phyloP scores from a whole-genome alignment of 2,888 invertebrate species.

The Rhamnusium bicolor region DNA sequence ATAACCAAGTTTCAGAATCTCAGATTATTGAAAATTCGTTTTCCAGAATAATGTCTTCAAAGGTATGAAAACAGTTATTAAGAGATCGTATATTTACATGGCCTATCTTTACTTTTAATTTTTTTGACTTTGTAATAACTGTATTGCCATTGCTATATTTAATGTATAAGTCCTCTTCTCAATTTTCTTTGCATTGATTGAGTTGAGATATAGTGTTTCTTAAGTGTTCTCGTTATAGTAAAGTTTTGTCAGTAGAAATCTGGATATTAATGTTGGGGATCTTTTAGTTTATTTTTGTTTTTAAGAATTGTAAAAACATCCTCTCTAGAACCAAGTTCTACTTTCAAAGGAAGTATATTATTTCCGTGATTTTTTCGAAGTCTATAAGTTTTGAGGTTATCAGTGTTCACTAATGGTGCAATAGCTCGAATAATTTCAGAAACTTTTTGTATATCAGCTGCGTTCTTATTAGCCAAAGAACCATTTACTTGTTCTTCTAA shows the following conservation, averaged over 20 bases:
- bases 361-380: slow-evolving; percentile 8
- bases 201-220: slow-evolving; percentile 19
- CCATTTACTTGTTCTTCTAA: background rate
- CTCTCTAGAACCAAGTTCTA: slow-evolving; percentile 4
- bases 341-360: slow-evolving; percentile 11
- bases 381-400: slow-evolving; percentile 1
- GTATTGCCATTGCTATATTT: slow-evolving; percentile 26
- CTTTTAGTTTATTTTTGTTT: slow-evolving; percentile 17
- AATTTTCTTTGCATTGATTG: slow-evolving; percentile 17
- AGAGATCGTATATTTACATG: slow-evolving; percentile 26
- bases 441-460: slow-evolving; percentile 11
- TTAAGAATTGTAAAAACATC: slow-evolving; percentile 21
- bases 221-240: slow-evolving; percentile 11
- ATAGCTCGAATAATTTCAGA: slow-evolving; percentile 15
- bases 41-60: slow-evolving; percentile 14
- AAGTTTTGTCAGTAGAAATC: slow-evolving; percentile 26
- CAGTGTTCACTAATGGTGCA: slow-evolving; percentile 7
- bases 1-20: slow-evolving; percentile 24
- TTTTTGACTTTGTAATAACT: slow-evolving; percentile 26
- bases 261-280: slow-evolving; percentile 15
- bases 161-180: slow-evolving; percentile 16
- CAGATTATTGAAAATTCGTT: slow-evolving; percentile 17
- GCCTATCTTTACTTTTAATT: slow-evolving; percentile 27
- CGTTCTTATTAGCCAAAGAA: background rate
- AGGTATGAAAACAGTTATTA: slow-evolving; percentile 23